Conservation (phyloP, 2,113 vertebrate species). For the Cottus gobio region DNA sequence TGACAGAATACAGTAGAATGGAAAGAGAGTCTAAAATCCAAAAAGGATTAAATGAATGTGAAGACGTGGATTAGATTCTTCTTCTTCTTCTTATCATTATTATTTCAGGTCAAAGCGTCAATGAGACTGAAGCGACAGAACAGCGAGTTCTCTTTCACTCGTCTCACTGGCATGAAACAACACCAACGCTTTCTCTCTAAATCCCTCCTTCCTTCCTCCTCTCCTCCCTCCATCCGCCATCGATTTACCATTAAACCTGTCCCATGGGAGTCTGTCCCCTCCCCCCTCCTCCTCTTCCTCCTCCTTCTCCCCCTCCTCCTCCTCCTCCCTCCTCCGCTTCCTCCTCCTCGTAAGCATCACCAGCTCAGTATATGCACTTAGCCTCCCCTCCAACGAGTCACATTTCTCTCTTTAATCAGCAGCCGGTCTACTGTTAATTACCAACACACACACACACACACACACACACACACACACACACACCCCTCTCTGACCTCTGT, state of each 20-base stretch:
- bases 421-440: constrained; percentile 49
- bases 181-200: constrained; percentile 9
- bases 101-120: too few relatives aligned
- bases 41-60: too few relatives aligned
- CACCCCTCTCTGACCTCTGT: too few relatives aligned
- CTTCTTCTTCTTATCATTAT: too few relatives aligned
- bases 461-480: constrained; percentile 11
- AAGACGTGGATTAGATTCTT: too few relatives aligned
- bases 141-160: too few relatives aligned
- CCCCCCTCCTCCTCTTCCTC: too few relatives aligned
- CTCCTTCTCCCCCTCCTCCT: not conserved
- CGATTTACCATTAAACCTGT: constrained; percentile 46
- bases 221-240: constrained; percentile 9
- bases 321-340: not conserved
- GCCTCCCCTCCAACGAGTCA: constrained; percentile 33
- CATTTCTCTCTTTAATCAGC: constrained; percentile 48
- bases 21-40: too few relatives aligned
- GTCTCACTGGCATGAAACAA: too few relatives aligned
- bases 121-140: too few relatives aligned
- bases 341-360: constrained; percentile 25
- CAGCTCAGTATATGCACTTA: constrained; percentile 34
- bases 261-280: constrained; percentile 1
- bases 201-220: not conserved
- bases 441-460: not conserved
- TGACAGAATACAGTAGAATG: too few relatives aligned